Percentiles rank a stretch among this genome's conserved stretches.
phyloP scores from a whole-genome alignment of 2,113 vertebrate species.

The Neolamprologus toae region DNA sequence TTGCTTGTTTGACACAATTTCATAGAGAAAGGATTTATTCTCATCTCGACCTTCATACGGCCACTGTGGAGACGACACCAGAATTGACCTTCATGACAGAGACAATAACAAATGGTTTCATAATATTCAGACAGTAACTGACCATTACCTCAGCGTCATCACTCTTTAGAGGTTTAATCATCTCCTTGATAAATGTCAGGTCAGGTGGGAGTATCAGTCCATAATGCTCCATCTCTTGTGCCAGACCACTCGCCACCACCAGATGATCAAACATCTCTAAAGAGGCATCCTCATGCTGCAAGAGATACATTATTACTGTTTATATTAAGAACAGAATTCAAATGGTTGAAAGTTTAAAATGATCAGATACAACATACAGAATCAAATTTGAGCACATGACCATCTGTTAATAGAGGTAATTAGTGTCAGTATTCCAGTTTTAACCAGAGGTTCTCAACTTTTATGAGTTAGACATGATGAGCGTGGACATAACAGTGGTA shows the following conservation, averaged over 20 bases:
- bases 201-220: constrained; percentile 55
- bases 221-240: constrained; percentile 62
- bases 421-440: not conserved
- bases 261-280: constrained; percentile 84
- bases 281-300: constrained; percentile 81
- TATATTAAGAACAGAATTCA: not conserved
- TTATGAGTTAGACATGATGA: accelerated
- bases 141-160: not conserved
- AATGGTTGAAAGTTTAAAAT: not conserved
- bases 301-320: not conserved
- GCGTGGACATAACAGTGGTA: not conserved
- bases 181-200: constrained; percentile 82
- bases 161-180: constrained; percentile 49
- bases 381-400: not conserved
- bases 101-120: not conserved
- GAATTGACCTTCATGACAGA: not conserved
- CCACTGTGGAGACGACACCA: constrained; percentile 63
- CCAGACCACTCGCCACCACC: constrained; percentile 58
- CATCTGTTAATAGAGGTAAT: not conserved
- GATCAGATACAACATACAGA: not conserved
- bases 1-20: constrained; percentile 86
- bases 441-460: not conserved
- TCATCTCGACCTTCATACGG: constrained; percentile 67
- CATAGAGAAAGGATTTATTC: constrained; percentile 86
- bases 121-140: constrained; percentile 19